phyloP scores from a whole-genome alignment of 2,888 invertebrate species.

The Bimastos eiseni region DNA sequence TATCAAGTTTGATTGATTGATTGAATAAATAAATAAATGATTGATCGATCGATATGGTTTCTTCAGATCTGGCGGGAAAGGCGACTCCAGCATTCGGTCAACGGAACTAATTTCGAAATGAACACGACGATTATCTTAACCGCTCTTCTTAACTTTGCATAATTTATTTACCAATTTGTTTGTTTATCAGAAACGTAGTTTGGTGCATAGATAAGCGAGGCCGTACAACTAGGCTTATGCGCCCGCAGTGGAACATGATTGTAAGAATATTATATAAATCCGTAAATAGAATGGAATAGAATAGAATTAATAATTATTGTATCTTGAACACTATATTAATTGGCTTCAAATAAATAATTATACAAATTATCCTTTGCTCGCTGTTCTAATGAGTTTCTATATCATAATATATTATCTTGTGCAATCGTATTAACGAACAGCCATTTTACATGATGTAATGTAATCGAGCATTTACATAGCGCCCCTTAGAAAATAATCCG shows the following conservation, averaged over 20 bases:
- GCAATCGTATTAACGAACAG: not conserved
- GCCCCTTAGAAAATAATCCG: too few relatives aligned
- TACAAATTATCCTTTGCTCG: not conserved
- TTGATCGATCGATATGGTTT: too few relatives aligned
- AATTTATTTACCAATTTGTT: not conserved
- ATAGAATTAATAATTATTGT: too few relatives aligned
- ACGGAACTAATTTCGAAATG: constrained; percentile 4
- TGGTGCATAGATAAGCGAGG: not conserved
- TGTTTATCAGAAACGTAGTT: not conserved
- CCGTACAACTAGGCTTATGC: not conserved
- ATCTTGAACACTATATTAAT: too few relatives aligned
- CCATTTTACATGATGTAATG: not conserved
- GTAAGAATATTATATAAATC: too few relatives aligned
- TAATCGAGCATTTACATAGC: too few relatives aligned
- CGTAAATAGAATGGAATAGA: too few relatives aligned
- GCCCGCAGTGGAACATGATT: not conserved
- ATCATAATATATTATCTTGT: not conserved
- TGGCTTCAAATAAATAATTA: not conserved
- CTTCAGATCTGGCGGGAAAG: not conserved
- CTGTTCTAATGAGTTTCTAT: not conserved
- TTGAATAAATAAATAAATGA: too few relatives aligned
- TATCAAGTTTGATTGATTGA: too few relatives aligned
- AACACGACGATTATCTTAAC: not conserved
- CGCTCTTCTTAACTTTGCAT: not conserved
- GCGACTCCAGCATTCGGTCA: not conserved